Conservation (phyloP, 2,888 invertebrate genomes). For the Cylloceria caligata region DNA sequence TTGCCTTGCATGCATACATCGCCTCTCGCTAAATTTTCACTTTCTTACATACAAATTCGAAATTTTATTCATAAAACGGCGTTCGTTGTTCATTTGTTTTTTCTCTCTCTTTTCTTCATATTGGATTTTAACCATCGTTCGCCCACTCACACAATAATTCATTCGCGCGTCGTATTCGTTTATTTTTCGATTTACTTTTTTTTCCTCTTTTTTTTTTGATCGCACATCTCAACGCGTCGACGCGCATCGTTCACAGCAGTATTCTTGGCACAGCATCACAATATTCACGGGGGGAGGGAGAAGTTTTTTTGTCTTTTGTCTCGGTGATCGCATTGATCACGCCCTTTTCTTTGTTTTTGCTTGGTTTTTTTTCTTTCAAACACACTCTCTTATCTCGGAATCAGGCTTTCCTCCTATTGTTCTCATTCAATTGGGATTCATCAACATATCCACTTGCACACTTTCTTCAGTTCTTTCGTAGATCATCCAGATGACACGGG, state of each 20-base stretch:
- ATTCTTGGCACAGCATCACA: conserved; percentile 65
- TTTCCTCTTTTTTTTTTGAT: conserved; percentile 11
- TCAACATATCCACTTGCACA: conserved; percentile 78
- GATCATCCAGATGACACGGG: conserved; percentile 53
- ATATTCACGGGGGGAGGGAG: conserved; percentile 41
- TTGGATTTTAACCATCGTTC: no score
- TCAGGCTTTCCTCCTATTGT: conserved; percentile 52
- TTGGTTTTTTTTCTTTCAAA: conserved; percentile 62
- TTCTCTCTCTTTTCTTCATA: not conserved
- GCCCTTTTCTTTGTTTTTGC: conserved; percentile 53
- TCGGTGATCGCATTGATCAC: conserved; percentile 51
- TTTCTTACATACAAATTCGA: conserved; percentile 26
- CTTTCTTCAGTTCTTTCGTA: conserved; percentile 74
- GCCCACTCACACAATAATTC: conserved; percentile 61
- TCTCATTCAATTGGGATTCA: conserved; percentile 75
- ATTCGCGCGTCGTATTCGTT: conserved; percentile 63
- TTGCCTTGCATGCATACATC: conserved; percentile 44
- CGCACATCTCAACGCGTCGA: conserved; percentile 56
- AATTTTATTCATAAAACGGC: conserved; percentile 37
- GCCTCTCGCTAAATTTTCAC: conserved; percentile 24
- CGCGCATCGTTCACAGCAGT: conserved; percentile 63
- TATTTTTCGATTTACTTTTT: conserved; percentile 42
- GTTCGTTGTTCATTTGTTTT: conserved; percentile 16
- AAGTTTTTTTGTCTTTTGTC: conserved; percentile 31
- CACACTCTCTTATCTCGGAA: conserved; percentile 64